Conservation (phyloP, 2,888 invertebrate species). For the Morpho deidamia region DNA sequence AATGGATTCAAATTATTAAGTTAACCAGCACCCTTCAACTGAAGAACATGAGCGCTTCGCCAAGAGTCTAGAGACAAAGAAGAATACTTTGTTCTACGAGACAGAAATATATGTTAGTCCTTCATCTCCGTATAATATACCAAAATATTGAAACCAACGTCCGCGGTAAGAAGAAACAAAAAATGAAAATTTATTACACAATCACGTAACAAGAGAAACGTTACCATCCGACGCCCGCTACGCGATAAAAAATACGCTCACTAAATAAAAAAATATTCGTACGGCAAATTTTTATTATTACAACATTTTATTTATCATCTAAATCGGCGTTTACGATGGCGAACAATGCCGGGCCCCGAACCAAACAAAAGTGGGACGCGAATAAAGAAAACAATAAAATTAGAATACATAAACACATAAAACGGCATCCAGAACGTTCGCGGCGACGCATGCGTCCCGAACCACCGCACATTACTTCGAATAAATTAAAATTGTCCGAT, state of each 20-base stretch:
- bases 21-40: too few species aligned
- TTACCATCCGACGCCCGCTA: conserved; percentile 22
- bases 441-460: conserved; percentile 54
- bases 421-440: conserved; percentile 65
- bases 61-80: too few species aligned
- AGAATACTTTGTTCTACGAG: too few species aligned
- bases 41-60: too few species aligned
- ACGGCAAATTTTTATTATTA: conserved; percentile 45
- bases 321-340: conserved; percentile 75
- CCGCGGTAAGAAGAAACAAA: conserved; percentile 17
- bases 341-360: conserved; percentile 73
- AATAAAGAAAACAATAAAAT: conserved; percentile 79
- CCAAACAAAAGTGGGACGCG: conserved; percentile 78
- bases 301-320: conserved; percentile 77
- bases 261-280: conserved; percentile 35
- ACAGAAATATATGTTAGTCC: too few species aligned
- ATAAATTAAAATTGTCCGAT: conserved; percentile 43
- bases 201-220: conserved; percentile 26
- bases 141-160: background rate
- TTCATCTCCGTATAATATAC: too few species aligned
- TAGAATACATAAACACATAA: conserved; percentile 78
- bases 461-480: conserved; percentile 48
- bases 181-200: conserved; percentile 26
- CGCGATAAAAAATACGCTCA: conserved; percentile 31
- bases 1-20: too few species aligned